Evolutionary conservation across 1,140 invertebrate species (phyloP), one percentile per base, ranked within the genome.

Genomic region (Brachionus rubens): DNA sequence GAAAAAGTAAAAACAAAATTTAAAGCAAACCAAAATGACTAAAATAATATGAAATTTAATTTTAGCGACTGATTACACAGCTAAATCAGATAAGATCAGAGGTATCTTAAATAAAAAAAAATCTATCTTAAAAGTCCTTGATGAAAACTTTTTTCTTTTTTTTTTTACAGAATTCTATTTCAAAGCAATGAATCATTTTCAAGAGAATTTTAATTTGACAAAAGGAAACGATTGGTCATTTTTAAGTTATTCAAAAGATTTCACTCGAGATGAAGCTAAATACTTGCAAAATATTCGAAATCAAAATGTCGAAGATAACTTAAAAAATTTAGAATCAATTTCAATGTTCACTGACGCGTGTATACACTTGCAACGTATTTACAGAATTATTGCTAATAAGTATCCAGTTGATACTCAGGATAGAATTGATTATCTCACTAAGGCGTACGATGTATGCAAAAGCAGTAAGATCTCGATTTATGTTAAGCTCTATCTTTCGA

Each of bases 351-450:
- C 26, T 12, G 50, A 56, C 43, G 48, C 72, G 16, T 54, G 72
- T 75, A 40, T 75, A 24, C 72, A 75, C 14, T 30, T 75, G 24
- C 48, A 54, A 50, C 33, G 72, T n/a, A 46, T 75, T 19, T 75
- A 43, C 10, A 54, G 48, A 40, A 75, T 33, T n/a, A 40, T 56
- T 33, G 48, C 72, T 6, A 12, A 75, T 9, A 46, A 19, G 26
- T 54, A 41, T 16, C 16, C 47, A 7, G 16, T 19, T 21, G 36
- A 24, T 43, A 6, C 19, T 3, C 28, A 50, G 33, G 50, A 59
- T 46, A 54, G 36, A 54, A 54, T 75, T 41, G 41, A 56, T 28
- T 54, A 40, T 30, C 24, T 75, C 16, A 41, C 36, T 1, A 75
- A 75, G 41, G 72, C 72, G 10, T 47, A 43, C 10, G 40, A 75